Conservation (phyloP, 2,797 vertebrate genomes). For the Tokudaia tokunoshimensis region DNA sequence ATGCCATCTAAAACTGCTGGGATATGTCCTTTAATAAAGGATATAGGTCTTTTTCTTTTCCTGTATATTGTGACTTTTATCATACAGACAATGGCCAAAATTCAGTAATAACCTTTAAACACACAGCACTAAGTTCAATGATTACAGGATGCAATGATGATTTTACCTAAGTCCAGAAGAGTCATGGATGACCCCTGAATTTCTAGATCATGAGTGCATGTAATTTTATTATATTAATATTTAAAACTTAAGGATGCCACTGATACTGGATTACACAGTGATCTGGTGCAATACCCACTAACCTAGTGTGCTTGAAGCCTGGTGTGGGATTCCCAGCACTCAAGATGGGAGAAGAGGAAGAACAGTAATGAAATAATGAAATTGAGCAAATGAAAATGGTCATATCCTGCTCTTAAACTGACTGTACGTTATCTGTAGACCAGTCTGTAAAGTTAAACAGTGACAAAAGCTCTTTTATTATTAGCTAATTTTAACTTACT, state of each 20-base stretch:
- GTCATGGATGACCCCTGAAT: background rate
- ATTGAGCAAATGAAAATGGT: background rate
- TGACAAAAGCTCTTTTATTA: background rate
- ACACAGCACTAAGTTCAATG: background rate
- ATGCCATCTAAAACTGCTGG: background rate
- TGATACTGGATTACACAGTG: background rate
- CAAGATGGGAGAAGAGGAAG: background rate
- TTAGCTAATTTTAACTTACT: background rate
- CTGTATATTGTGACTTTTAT: background rate
- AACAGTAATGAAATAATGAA: background rate
- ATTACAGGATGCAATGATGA: background rate
- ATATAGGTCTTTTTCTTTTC: background rate
- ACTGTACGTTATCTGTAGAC: background rate
- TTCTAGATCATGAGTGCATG: background rate
- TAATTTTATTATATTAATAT: background rate
- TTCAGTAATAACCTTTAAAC: background rate
- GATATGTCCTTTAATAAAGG: background rate
- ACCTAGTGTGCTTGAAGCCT: background rate
- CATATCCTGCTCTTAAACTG: background rate
- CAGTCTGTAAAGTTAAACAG: background rate
- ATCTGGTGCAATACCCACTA: background rate
- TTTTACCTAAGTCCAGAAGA: background rate
- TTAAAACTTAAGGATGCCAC: background rate
- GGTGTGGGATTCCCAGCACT: background rate
- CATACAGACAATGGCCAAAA: background rate